Base-by-base conservation (phyloP, 1,140 invertebrate species). In the Pogonognathellus flavescens region DNA sequence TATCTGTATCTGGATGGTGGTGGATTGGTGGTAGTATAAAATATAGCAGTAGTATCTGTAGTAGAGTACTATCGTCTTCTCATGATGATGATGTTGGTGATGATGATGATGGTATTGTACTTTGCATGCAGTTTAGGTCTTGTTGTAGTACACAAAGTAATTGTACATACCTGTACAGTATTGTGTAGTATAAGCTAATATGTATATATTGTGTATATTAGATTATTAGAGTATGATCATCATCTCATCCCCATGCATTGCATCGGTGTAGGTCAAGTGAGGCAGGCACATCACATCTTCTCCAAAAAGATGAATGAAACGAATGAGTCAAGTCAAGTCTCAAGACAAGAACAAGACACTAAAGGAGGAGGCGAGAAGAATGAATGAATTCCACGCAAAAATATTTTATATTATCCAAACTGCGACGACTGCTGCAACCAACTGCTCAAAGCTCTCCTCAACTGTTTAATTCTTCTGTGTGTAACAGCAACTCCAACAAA, bases 191-290 rank as follows among this genome's bases (percentile, higher is more conserved):
- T 16, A 41, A 41, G 31, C 1, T 41, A 41, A 41, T 41, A 41
- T 41, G 31, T 41, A 41, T 41, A 41, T 9, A 18, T 18, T n/a
- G 59, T 25, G 22, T 18, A 66, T 25, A 25, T 25, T 66, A 20
- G 25, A 41, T 41, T 66, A 66, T 66, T 25, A 66, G 60, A 20
- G 13, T n/a, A 20, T 20, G 16, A 60, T 18, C 22, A 20, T 20
- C 57, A 60, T 18, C 22, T 13, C 22, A 25, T 66, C 20, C 20
- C 62, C 22, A 66, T 66, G 20, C 14, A 66, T 22, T 25, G 62
- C 70, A 76, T 76, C 70, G 70, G 70, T 76, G 70, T 76, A 76
- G 70, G 70, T 76, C 70, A 76, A 76, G 70, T 76, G 70, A 76
- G 31, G 70, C 70, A 41, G 31, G 31, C 31, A 41, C 31, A 41